phyloP scores from a whole-genome alignment of 2,113 vertebrate species.

The Centropus bengalensis region DNA sequence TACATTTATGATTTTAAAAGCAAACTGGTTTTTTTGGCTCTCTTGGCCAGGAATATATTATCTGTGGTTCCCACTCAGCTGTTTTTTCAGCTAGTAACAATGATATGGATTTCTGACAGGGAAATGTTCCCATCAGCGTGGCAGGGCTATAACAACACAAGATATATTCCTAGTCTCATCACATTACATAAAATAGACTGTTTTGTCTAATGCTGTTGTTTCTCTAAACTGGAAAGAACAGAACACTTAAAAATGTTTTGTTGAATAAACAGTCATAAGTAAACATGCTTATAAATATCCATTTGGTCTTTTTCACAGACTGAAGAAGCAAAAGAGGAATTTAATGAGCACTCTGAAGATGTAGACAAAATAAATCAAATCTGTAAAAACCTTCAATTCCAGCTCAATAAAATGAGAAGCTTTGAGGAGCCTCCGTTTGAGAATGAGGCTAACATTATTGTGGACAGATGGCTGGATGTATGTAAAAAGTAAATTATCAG shows the following conservation, averaged over 20 bases:
- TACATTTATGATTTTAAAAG: neutral
- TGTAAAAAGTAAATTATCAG: slow-evolving; percentile 69
- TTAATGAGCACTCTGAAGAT: slow-evolving; percentile 77
- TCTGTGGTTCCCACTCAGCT: neutral
- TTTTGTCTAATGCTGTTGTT: neutral
- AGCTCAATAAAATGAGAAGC: slow-evolving; percentile 90
- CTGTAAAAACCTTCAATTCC: slow-evolving; percentile 89
- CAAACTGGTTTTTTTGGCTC: neutral
- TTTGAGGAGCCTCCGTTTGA: slow-evolving; percentile 88
- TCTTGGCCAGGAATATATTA: neutral
- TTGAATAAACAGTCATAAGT: neutral
- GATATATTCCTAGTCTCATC: neutral
- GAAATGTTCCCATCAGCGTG: neutral
- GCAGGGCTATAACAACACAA: neutral
- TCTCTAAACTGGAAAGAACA: neutral
- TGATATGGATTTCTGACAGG: neutral
- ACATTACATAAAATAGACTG: neutral
- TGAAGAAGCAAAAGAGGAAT: slow-evolving; percentile 83
- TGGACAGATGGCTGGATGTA: slow-evolving; percentile 97
- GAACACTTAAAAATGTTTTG: neutral
- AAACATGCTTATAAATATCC: neutral
- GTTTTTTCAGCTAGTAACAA: neutral
- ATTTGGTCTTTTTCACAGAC: slow-evolving; percentile 76
- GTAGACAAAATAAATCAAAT: slow-evolving; percentile 88
- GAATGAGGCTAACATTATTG: slow-evolving; percentile 86